These are phyloP conservation scores for Cephonodes hylas DNA, from an alignment of 2,888 invertebrate species.

Conservation along the genomic window DNA sequence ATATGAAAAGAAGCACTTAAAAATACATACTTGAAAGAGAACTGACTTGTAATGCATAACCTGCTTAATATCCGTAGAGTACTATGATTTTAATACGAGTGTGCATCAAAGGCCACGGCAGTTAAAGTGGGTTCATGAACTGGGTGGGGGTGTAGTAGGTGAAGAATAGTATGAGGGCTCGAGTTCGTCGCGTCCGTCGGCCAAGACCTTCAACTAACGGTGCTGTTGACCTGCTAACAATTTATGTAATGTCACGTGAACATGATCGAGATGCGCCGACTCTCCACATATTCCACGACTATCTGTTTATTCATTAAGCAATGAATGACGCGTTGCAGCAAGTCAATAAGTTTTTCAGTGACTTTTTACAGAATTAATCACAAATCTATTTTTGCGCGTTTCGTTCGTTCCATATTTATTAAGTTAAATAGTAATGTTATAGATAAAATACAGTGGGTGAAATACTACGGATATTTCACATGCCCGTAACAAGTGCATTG, in stretches of 20 bases:
- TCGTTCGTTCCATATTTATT: too few relatives aligned
- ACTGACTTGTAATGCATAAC: too few relatives aligned
- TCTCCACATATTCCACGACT: slow-evolving; percentile 18
- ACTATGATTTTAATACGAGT: too few relatives aligned
- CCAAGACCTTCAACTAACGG: slow-evolving; percentile 64
- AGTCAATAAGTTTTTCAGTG: not conserved
- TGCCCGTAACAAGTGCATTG: not conserved
- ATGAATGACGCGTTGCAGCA: not conserved
- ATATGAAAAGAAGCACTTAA: not conserved
- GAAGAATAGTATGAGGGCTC: not conserved
- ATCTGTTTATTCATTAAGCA: not conserved
- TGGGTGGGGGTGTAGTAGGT: not conserved
- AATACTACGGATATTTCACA: not conserved
- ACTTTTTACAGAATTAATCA: not conserved
- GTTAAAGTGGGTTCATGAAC: not conserved
- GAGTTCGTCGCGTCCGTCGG: not conserved
- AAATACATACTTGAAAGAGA: not conserved
- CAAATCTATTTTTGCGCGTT: not conserved
- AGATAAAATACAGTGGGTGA: too few relatives aligned
- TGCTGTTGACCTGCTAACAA: slow-evolving; percentile 61
- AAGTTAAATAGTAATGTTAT: too few relatives aligned
- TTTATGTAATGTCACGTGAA: slow-evolving; percentile 39
- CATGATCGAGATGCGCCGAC: slow-evolving; percentile 40
- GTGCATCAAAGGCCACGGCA: not conserved
- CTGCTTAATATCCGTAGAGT: too few relatives aligned